Conservation (phyloP, 2,888 invertebrate genomes). For the Eutolmus rufibarbis region DNA sequence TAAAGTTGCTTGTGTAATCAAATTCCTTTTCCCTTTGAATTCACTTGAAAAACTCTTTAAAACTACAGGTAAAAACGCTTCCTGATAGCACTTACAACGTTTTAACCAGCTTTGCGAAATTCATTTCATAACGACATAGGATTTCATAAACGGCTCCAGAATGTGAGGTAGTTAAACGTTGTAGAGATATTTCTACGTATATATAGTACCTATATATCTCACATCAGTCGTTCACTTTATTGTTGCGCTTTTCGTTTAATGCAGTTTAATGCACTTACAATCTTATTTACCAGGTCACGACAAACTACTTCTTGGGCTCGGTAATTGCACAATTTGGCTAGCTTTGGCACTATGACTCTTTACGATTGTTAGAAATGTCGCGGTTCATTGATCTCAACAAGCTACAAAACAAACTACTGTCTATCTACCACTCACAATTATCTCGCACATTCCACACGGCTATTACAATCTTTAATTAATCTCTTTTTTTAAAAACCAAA, state of each 20-base stretch:
- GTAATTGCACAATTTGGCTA: neutral
- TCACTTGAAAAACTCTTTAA: neutral
- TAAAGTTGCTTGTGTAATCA: neutral
- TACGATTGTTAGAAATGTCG: neutral
- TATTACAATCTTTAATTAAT: neutral
- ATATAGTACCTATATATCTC: neutral
- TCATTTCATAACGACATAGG: neutral
- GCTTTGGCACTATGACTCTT: neutral
- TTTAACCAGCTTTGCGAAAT: neutral
- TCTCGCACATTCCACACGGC: neutral
- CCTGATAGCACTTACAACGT: neutral
- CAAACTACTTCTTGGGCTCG: slow-evolving; percentile 2
- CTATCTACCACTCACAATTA: neutral
- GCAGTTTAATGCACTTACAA: neutral
- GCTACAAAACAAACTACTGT: neutral
- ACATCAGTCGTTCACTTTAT: neutral
- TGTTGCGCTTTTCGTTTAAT: neutral
- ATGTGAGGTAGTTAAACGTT: neutral
- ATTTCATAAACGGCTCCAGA: neutral
- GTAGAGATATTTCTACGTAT: neutral
- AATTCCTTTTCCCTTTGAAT: neutral
- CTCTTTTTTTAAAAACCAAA: neutral
- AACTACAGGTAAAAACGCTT: neutral
- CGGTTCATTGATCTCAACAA: neutral
- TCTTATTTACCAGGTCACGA: slow-evolving; percentile 17